Percentiles rank a stretch among this genome's conserved stretches.
Evolutionary conservation across 2,113 vertebrate species (phyloP).

Genomic region (Ceratotherium simum): DNA sequence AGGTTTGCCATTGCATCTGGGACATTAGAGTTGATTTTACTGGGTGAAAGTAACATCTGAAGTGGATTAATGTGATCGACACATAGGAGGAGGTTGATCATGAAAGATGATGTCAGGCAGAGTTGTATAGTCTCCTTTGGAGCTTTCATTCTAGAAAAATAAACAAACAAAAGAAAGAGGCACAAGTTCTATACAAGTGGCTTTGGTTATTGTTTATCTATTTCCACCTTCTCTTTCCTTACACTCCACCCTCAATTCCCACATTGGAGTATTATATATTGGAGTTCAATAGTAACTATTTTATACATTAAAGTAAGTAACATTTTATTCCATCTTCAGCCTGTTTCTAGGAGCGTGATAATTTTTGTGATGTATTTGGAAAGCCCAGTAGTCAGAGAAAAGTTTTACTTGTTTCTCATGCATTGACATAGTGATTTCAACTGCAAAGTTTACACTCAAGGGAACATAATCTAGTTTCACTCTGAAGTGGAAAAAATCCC

Average conservation of each 20-base stretch:
- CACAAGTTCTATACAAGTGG: not conserved
- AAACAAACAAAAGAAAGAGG: constrained; percentile 69
- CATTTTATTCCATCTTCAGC: not conserved
- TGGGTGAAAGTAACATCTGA: constrained; percentile 85
- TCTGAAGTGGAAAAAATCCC: not conserved
- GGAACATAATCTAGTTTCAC: not conserved
- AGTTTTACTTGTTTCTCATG: not conserved
- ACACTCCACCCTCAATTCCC: not conserved
- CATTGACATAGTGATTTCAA: not conserved
- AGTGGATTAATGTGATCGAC: constrained; percentile 84
- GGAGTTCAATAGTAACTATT: not conserved
- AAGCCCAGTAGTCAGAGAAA: not conserved
- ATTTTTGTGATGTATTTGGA: not conserved
- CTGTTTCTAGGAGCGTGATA: not conserved
- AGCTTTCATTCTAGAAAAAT: constrained; percentile 95
- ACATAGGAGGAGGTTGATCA: constrained; percentile 86
- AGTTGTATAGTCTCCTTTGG: constrained; percentile 94
- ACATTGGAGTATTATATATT: not conserved
- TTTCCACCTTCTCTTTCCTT: not conserved
- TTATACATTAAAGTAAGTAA: not conserved
- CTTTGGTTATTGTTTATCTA: not conserved
- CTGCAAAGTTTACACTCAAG: not conserved
- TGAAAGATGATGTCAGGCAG: constrained; percentile 92
- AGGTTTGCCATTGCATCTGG: constrained; percentile 88
- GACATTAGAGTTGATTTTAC: constrained; percentile 89